Base-by-base conservation (phyloP, 1,140 invertebrate genomes). In the Acromyrmex charruanus region DNA sequence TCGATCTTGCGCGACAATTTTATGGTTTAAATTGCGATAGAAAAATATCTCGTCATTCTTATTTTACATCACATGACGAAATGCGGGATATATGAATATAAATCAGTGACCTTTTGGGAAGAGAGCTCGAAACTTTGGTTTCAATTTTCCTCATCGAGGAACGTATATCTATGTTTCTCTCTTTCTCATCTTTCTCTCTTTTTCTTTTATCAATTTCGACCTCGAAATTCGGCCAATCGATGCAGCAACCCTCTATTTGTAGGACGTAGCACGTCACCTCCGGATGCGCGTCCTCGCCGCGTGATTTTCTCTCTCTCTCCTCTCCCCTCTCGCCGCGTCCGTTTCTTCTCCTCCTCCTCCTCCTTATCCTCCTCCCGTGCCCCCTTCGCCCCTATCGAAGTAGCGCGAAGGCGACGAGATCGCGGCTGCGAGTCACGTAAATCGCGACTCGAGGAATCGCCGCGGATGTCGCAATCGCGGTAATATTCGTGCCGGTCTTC, bases 211-310 rank as follows among this genome's bases (percentile, higher is more conserved):
- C 87, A 61, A 85, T 75, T 92, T 90, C 90, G 91, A 90, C 91
- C 87, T 92, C 88, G 77, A 92, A 92, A 92, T 92, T 91, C 85
- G 85, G 88, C 88, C 91, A 84, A 84, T 89, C 82, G 89, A 92
- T 92, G 79, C 86, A 92, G 87, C 85, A 91, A 91, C 31, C 90
- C 89, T 88, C 80, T 77, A 71, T 79, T 88, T 87, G 80, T 87
- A 91, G 88, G 80, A 85, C 68, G 71, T 74, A 4, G 12, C 49
- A 65, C 39, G 63, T 44, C 58, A 35, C 71, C 88, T 69, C 65
- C 88, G 84, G 84, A 87, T 81, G 84, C 81, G 66, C 53, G 75
- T 80, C 35, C 80, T 74, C 55, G 72, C 58, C 74, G 66, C 59
- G 65, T 55, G 65, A 81, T 79, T 28, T 58, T 69, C 66, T 81